phyloP scores from a whole-genome alignment of 2,888 invertebrate genomes.

The Hirtodrosophila histrioides region DNA sequence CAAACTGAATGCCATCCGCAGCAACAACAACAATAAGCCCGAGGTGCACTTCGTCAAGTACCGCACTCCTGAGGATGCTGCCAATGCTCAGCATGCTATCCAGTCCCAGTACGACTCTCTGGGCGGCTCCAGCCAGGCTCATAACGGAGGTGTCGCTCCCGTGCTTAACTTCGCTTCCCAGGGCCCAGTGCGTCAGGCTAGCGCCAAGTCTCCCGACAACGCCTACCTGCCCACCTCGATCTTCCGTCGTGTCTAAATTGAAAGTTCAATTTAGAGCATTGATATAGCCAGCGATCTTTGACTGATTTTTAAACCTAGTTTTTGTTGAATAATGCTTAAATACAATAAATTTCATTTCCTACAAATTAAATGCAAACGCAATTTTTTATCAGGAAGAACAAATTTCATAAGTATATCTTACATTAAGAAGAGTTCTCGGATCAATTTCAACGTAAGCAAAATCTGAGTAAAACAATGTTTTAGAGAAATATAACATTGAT shows the following conservation, averaged over 20 bases:
- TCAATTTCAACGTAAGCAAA: too few relatives aligned
- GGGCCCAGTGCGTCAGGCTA: slow-evolving; percentile 51
- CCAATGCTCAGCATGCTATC: slow-evolving; percentile 81
- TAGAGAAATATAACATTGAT: too few relatives aligned
- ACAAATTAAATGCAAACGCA: slow-evolving; percentile 31
- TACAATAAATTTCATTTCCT: slow-evolving; percentile 56
- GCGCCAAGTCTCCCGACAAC: slow-evolving; percentile 63
- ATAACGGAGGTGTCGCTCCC: slow-evolving; percentile 78
- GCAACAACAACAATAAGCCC: slow-evolving; percentile 75
- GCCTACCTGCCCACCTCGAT: slow-evolving; percentile 73
- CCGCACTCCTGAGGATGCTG: slow-evolving; percentile 82
- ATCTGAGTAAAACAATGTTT: too few relatives aligned
- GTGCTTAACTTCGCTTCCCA: slow-evolving; percentile 80
- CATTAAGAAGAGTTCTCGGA: too few relatives aligned
- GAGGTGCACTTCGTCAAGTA: slow-evolving; percentile 83
- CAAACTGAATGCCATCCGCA: slow-evolving; percentile 72
- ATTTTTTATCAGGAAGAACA: background rate
- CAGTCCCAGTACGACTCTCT: slow-evolving; percentile 78
- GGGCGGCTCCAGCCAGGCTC: slow-evolving; percentile 64
- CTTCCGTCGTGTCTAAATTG: slow-evolving; percentile 73
- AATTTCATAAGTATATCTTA: background rate
- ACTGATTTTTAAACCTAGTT: slow-evolving; percentile 69
- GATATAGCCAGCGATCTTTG: slow-evolving; percentile 64
- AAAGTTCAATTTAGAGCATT: slow-evolving; percentile 40
- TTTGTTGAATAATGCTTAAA: slow-evolving; percentile 76